These are phyloP conservation scores for Antedon bifida DNA, from an alignment of 35 echinoderm and acorn worm genomes.

Conservation along the genomic window DNA sequence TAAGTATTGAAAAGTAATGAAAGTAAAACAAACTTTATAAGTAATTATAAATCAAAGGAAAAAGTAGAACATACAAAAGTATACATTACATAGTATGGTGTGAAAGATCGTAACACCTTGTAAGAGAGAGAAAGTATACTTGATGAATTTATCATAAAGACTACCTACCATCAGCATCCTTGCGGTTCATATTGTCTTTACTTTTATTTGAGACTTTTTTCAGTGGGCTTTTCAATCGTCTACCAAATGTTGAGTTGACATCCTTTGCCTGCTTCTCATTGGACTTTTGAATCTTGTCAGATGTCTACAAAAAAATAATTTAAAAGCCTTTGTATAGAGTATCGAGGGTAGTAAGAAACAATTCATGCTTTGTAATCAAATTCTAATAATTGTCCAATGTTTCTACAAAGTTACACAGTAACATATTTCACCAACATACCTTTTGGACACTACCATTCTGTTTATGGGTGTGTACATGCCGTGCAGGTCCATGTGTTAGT, in stretches of 20 bases:
- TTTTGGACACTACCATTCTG: not conserved
- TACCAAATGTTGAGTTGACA: not conserved
- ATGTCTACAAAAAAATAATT: not conserved
- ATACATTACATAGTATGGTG: too few relatives aligned
- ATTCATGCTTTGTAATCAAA: too few relatives aligned
- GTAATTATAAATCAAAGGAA: too few relatives aligned
- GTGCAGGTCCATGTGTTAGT: not conserved
- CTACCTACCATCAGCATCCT: not conserved
- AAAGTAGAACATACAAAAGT: too few relatives aligned
- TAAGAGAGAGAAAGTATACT: too few relatives aligned
- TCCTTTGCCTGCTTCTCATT: not conserved
- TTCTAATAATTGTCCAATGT: too few relatives aligned
- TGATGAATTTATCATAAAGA: too few relatives aligned
- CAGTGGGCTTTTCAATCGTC: not conserved
- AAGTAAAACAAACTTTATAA: too few relatives aligned
- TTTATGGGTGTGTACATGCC: not conserved
- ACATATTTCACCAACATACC: not conserved
- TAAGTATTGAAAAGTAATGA: too few relatives aligned
- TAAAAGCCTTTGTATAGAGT: not conserved
- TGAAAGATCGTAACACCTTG: too few relatives aligned
- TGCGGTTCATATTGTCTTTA: not conserved
- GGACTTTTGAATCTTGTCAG: not conserved
- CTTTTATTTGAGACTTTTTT: not conserved
- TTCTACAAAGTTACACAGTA: too few relatives aligned
- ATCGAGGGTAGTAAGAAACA: too few relatives aligned